Evolutionary conservation across 2,113 vertebrate genomes (phyloP).

Genomic region (Siphamia tubifer): DNA sequence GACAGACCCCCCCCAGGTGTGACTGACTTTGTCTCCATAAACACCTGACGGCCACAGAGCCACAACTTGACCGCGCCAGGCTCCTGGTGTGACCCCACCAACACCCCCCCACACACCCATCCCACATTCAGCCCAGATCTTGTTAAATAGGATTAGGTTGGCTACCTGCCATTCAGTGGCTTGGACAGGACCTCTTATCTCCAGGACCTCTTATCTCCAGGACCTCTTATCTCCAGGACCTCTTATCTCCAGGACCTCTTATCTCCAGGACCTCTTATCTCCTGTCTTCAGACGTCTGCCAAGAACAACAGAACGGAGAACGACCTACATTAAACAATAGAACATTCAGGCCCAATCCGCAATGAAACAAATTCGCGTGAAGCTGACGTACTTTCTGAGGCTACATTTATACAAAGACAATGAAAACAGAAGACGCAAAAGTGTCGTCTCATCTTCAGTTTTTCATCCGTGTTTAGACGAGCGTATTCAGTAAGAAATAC

Average conservation of each 20-base stretch:
- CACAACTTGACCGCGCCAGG: constrained; percentile 36
- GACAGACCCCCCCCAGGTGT: background rate
- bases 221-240: too few species aligned
- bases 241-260: too few species aligned
- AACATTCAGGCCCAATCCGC: constrained; percentile 26
- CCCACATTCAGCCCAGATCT: constrained; percentile 58
- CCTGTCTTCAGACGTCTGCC: constrained; percentile 63
- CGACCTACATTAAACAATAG: constrained; percentile 70
- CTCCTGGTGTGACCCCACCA: constrained; percentile 61
- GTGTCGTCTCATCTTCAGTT: too few species aligned
- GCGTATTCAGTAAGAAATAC: too few species aligned
- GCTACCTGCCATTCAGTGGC: constrained; percentile 70
- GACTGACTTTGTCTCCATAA: background rate
- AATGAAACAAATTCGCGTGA: too few species aligned
- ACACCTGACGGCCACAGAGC: constrained; percentile 4
- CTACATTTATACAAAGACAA: too few species aligned
- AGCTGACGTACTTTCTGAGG: too few species aligned
- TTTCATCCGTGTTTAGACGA: too few species aligned
- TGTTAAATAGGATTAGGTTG: constrained; percentile 75
- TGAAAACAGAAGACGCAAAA: too few species aligned
- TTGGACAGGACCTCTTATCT: constrained; percentile 70
- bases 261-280: constrained; percentile 71
- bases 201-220: too few species aligned
- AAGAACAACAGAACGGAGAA: constrained; percentile 64
- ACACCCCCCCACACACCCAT: constrained; percentile 34